Base-by-base conservation (phyloP, 2,888 invertebrate genomes). In the Cactoblastis cactorum region DNA sequence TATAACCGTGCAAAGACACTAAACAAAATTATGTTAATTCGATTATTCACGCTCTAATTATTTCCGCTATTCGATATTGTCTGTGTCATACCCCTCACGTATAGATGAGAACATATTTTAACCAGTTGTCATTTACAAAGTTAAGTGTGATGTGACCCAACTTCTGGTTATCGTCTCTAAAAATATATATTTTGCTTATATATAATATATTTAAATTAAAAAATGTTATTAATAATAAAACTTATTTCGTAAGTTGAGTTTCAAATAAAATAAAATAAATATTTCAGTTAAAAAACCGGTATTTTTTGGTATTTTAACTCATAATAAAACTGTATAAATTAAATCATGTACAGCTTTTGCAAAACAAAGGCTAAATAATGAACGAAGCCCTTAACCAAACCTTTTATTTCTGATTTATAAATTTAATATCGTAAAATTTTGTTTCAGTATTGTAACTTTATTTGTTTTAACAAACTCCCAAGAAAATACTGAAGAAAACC, bases 381-480 rank as follows among this genome's bases (percentile, higher is more conserved):
- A n/a, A n/a, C n/a, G n/a, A n/a, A n/a, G n/a, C n/a, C n/a, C n/a
- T n/a, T n/a, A n/a, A n/a, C n/a, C n/a, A n/a, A n/a, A n/a, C n/a
- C n/a, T n/a, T n/a, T 28, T 28, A 22, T 22, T 22, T 4, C 22
- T 28, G 1, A 28, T 8, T 2, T 4, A 28, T 28, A 28, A 9
- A 2, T 28, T 28, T 6, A 3, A 28, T 28, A 8, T 38, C 24
- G 12, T 33, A 11, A 35, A 43, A 43, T 24, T 54, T 53, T 34
- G 43, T 61, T 55, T 18, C 57, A 60, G 63, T 55, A 59, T 52
- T 55, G 55, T 58, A 22, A 55, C 57, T 51, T 38, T 62, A 32
- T 45, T 64, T 37, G 32, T 54, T 9, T 45, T 59, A 19, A 53
- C 52, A 50, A 43, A 56, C 52, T 47, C 58, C 45, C 58, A 62